Conservation (phyloP, 2,797 vertebrate species). For the Sebastes itinus region DNA sequence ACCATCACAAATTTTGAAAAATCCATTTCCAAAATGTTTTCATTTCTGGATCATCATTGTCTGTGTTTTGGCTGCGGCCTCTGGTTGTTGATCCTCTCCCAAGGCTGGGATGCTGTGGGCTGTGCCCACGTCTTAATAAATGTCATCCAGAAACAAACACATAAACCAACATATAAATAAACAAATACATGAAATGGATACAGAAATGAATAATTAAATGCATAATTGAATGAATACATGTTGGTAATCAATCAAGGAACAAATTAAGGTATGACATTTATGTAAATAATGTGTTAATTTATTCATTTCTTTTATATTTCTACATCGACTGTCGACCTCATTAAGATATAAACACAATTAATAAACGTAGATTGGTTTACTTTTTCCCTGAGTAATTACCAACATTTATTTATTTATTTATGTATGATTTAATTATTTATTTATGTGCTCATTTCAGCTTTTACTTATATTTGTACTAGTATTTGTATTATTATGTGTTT, state of each 20-base stretch:
- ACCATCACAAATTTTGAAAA: not conserved
- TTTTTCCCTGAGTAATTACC: not conserved
- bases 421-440: too few species aligned
- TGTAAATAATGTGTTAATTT: not conserved
- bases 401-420: not conserved
- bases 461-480: not conserved
- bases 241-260: too few species aligned
- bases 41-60: not conserved
- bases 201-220: not conserved
- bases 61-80: not conserved
- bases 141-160: not conserved
- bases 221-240: not conserved
- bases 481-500: not conserved
- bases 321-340: not conserved
- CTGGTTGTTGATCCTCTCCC: not conserved
- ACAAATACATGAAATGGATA: not conserved
- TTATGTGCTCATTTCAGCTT: not conserved
- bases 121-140: not conserved
- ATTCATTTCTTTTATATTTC: not conserved
- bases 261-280: not conserved
- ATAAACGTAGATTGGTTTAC: not conserved
- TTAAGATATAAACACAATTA: not conserved
- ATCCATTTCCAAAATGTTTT: not conserved
- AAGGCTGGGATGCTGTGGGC: not conserved
- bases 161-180: too few species aligned